phyloP scores from a whole-genome alignment of 2,888 invertebrate genomes.

The Theodoxus fluviatilis region DNA sequence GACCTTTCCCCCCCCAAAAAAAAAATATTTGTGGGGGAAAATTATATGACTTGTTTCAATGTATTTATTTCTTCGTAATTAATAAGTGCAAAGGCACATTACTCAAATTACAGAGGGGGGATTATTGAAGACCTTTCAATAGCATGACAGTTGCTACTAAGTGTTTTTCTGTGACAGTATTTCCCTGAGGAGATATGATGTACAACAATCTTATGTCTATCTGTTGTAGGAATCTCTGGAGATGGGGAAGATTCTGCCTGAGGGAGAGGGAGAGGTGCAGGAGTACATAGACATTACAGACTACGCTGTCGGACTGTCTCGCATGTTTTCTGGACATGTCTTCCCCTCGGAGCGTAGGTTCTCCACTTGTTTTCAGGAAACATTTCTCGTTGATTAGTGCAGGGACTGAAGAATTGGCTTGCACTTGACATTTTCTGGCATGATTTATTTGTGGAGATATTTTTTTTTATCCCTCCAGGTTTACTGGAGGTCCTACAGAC shows the following conservation, averaged over 20 bases:
- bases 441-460: too few relatives aligned
- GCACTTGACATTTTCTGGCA: neutral
- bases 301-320: constrained; percentile 93
- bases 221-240: constrained; percentile 78
- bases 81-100: too few relatives aligned
- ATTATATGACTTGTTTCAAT: too few relatives aligned
- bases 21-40: too few relatives aligned
- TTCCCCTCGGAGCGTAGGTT: constrained; percentile 83
- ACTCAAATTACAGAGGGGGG: too few relatives aligned
- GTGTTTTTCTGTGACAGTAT: neutral
- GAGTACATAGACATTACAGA: constrained; percentile 83
- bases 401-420: neutral
- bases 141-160: too few relatives aligned
- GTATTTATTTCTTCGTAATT: too few relatives aligned
- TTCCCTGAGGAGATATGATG: neutral
- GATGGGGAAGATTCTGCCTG: constrained; percentile 98
- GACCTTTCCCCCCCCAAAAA: too few relatives aligned
- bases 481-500: too few relatives aligned
- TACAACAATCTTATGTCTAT: neutral
- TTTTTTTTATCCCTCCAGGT: too few relatives aligned
- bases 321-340: constrained; percentile 72
- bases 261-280: constrained; percentile 81
- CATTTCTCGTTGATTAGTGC: neutral
- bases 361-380: neutral
- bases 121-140: too few relatives aligned